A percentile compares a stretch with the other conserved stretches of the same genome.
These are phyloP conservation scores for Conistra vaccinii DNA, from an alignment of 2,888 invertebrate species.

Conservation along the genomic window DNA sequence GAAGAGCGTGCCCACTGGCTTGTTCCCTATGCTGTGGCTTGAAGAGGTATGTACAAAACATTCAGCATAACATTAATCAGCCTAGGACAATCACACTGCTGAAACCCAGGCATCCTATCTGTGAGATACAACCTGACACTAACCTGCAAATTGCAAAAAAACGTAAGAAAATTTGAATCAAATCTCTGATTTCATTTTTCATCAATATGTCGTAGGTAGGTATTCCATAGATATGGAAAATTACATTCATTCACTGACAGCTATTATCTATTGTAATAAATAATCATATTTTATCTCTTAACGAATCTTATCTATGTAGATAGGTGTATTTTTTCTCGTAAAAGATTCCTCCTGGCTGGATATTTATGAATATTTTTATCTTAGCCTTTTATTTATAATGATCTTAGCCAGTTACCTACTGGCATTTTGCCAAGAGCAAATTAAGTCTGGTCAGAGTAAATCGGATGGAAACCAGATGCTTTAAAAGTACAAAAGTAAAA, in stretches of 20 bases:
- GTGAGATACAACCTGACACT: no score
- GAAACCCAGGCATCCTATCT: no score
- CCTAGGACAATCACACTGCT: no score
- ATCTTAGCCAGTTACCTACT: neutral
- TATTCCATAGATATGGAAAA: conserved; percentile 4
- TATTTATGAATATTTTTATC: neutral
- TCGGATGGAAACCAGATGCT: conserved; percentile 34
- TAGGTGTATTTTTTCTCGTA: conserved; percentile 1
- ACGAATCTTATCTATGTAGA: conserved; percentile 23
- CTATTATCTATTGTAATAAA: conserved; percentile 33
- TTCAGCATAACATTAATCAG: neutral
- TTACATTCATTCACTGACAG: conserved; percentile 20
- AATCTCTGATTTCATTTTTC: no score
- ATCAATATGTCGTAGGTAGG: neutral
- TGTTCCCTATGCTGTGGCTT: conserved; percentile 91
- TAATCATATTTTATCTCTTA: conserved; percentile 13
- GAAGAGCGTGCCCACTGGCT: conserved; percentile 87
- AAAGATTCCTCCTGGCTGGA: neutral
- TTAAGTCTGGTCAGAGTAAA: conserved; percentile 6
- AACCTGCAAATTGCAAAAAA: no score
- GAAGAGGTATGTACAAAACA: conserved; percentile 86
- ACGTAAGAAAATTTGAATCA: no score
- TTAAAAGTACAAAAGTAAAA: conserved; percentile 28
- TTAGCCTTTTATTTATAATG: neutral
- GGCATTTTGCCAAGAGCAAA: conserved; percentile 34